These are phyloP conservation scores for Manis javanica DNA, from an alignment of 2,797 vertebrate species.

Conservation along the genomic window DNA sequence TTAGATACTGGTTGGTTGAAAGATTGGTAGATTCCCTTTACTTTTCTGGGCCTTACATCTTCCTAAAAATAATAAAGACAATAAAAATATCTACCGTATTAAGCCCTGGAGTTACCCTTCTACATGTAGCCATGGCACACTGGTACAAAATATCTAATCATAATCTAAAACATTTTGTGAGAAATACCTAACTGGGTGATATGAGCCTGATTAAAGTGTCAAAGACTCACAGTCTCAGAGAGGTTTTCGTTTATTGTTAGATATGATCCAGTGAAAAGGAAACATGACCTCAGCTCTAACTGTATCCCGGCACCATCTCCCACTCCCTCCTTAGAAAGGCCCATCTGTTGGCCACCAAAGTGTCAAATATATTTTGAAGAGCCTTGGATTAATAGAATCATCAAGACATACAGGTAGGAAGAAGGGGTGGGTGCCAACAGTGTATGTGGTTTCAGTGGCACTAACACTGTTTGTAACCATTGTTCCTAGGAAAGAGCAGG, in stretches of 20 bases:
- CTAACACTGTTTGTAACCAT: background rate
- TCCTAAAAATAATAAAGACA: background rate
- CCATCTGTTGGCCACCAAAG: background rate
- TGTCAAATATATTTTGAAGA: background rate
- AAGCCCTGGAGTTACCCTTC: background rate
- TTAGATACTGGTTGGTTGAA: background rate
- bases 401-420: background rate
- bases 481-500: background rate
- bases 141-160: background rate
- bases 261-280: background rate
- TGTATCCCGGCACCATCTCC: background rate
- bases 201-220: background rate
- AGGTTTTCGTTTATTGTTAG: background rate
- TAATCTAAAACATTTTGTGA: background rate
- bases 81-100: background rate
- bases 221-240: background rate
- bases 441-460: background rate
- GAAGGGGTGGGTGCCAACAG: background rate
- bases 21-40: conserved; percentile 9
- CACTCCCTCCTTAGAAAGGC: background rate
- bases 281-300: background rate
- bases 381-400: background rate
- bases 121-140: background rate
- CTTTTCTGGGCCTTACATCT: background rate
- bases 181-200: background rate